Evolutionary conservation across 2,797 vertebrate species (phyloP).

Genomic region (Epinephelus coioides): DNA sequence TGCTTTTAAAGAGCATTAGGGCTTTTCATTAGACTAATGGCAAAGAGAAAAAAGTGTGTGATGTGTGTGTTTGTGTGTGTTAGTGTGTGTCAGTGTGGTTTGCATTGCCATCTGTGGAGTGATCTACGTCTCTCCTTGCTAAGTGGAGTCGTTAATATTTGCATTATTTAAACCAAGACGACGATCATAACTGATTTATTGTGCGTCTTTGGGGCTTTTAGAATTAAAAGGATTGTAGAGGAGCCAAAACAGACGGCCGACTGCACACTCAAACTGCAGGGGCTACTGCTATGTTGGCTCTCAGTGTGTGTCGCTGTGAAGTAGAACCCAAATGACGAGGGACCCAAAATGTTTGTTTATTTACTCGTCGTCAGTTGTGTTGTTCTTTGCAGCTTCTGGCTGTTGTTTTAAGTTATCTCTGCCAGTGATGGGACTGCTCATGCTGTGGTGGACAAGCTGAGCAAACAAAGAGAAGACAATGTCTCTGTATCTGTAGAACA

Average conservation of each 20-base stretch:
- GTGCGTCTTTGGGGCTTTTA: constrained; percentile 34
- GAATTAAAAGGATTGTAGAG: constrained; percentile 43
- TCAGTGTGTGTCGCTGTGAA: constrained; percentile 20
- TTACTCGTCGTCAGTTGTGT: constrained; percentile 18
- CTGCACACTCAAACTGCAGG: constrained; percentile 7
- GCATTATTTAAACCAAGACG: constrained; percentile 63
- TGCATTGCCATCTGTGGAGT: constrained; percentile 33
- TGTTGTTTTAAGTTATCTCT: constrained; percentile 7
- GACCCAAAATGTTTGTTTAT: constrained; percentile 23
- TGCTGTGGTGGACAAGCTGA: constrained; percentile 3
- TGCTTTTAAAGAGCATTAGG: constrained; percentile 34
- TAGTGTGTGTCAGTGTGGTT: constrained; percentile 23
- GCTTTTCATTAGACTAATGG: constrained; percentile 53
- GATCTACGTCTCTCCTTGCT: constrained; percentile 49
- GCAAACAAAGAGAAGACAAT: constrained; percentile 21
- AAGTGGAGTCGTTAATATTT: constrained; percentile 69
- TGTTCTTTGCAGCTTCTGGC: constrained; percentile 18
- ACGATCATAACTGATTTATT: constrained; percentile 55
- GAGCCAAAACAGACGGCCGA: constrained; percentile 20
- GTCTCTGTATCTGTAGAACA: constrained; percentile 18
- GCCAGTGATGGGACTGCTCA: not conserved
- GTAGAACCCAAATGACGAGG: constrained; percentile 12
- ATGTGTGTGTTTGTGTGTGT: not conserved
- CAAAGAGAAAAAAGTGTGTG: constrained; percentile 2
- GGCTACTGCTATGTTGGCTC: not conserved